phyloP scores from a whole-genome alignment of 2,797 vertebrate species.

The Apogon hyalosoma region DNA sequence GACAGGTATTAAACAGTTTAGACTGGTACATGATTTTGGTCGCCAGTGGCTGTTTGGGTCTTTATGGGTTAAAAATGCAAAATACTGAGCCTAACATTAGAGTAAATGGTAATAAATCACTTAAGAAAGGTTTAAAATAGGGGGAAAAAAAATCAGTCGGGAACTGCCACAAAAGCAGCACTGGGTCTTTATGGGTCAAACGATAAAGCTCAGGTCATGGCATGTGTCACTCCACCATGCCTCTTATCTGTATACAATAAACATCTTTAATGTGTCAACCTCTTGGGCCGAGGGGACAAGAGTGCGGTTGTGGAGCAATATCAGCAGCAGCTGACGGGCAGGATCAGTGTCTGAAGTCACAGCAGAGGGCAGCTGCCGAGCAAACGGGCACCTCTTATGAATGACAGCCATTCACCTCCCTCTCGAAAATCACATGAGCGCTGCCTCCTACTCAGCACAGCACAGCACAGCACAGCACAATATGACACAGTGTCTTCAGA shows the following conservation, averaged over 20 bases:
- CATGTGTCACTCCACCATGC: neutral
- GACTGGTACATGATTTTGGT: no score
- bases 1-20: no score
- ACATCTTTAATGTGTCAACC: slow-evolving; percentile 15
- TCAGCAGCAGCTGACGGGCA: slow-evolving; percentile 67
- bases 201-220: neutral
- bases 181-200: no score
- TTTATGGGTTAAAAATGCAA: no score
- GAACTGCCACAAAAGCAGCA: no score
- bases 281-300: slow-evolving; percentile 3
- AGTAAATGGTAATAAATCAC: no score
- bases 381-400: slow-evolving; percentile 63
- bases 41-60: no score
- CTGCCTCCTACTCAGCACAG: slow-evolving; percentile 72
- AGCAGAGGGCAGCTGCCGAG: slow-evolving; percentile 66
- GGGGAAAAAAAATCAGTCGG: no score
- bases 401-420: slow-evolving; percentile 79
- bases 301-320: slow-evolving; percentile 24
- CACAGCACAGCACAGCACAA: slow-evolving; percentile 50
- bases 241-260: slow-evolving; percentile 26
- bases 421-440: slow-evolving; percentile 76
- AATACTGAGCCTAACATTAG: no score
- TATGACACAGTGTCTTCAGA: slow-evolving; percentile 66
- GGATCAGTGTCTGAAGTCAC: slow-evolving; percentile 66
- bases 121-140: no score